Evolutionary conservation across 1,140 invertebrate species (phyloP).

Genomic region (Matsumurasca onukii): DNA sequence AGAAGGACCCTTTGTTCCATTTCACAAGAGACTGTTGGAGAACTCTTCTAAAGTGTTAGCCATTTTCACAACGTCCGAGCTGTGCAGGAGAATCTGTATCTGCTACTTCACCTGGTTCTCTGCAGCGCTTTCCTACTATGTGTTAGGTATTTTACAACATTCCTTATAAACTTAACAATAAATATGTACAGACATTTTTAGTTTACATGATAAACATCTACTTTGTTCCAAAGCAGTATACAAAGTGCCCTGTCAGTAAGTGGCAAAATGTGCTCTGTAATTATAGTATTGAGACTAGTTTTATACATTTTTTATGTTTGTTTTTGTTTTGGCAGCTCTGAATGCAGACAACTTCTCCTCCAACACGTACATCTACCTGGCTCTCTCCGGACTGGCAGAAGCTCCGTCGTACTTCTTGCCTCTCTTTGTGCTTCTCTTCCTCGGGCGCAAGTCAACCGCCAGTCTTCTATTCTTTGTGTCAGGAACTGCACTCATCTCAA

Average conservation of each 20-base stretch:
- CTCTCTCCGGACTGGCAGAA: constrained; percentile 53
- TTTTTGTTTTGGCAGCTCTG: constrained; percentile 45
- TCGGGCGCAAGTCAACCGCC: constrained; percentile 49
- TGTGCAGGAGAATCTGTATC: constrained; percentile 44
- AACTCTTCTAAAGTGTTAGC: constrained; percentile 31
- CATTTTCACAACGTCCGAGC: constrained; percentile 40
- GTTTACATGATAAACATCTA: no score
- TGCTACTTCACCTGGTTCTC: constrained; percentile 50
- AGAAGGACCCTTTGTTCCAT: constrained; percentile 25
- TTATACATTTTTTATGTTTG: no score
- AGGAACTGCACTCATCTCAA: constrained; percentile 49
- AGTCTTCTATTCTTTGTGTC: constrained; percentile 50
- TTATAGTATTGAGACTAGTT: no score
- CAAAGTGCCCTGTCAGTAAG: no score
- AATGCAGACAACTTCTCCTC: constrained; percentile 54
- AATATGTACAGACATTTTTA: no score
- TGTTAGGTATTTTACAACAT: constrained; percentile 46
- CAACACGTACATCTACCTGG: constrained; percentile 52
- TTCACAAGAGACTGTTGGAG: constrained; percentile 30
- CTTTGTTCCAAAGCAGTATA: no score
- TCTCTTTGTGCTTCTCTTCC: constrained; percentile 49
- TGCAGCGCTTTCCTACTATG: constrained; percentile 54
- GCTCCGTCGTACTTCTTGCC: constrained; percentile 55
- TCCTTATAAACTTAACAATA: no score
- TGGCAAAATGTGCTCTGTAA: no score